These are phyloP conservation scores for Synergus gifuensis DNA, from an alignment of 2,888 invertebrate species.

Conservation along the genomic window DNA sequence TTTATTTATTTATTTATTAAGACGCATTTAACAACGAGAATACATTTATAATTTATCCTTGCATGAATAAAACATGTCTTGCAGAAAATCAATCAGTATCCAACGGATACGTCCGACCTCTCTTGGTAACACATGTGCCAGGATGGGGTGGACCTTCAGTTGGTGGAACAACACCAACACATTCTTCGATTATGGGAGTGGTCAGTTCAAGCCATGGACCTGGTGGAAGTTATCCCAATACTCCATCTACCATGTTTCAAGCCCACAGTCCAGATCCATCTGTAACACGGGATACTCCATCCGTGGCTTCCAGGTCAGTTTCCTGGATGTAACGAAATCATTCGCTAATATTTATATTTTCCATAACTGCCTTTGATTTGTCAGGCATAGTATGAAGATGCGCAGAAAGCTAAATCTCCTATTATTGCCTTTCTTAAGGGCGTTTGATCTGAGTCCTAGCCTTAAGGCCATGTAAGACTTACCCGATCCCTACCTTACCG, in stretches of 20 bases:
- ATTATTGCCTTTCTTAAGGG: too few relatives aligned
- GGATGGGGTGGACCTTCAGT: conserved; percentile 80
- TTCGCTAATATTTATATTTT: conserved; percentile 43
- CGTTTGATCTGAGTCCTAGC: too few relatives aligned
- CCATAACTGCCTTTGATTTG: conserved; percentile 39
- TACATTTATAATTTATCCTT: neutral
- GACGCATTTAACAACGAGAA: neutral
- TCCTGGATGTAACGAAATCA: conserved; percentile 71
- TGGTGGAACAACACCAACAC: conserved; percentile 75
- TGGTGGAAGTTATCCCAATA: conserved; percentile 80
- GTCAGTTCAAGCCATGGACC: conserved; percentile 79
- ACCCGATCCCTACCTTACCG: too few relatives aligned
- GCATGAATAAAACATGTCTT: conserved; percentile 42
- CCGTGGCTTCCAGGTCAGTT: conserved; percentile 87
- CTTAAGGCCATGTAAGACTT: too few relatives aligned
- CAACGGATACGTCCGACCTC: conserved; percentile 93
- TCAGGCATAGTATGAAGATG: conserved; percentile 52
- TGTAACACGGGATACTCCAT: conserved; percentile 84
- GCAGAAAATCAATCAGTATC: conserved; percentile 81
- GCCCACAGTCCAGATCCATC: conserved; percentile 86
- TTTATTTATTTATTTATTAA: too few relatives aligned
- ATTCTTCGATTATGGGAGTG: conserved; percentile 71
- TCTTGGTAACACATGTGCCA: conserved; percentile 90
- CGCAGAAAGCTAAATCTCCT: conserved; percentile 47
- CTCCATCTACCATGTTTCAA: conserved; percentile 82